These are phyloP conservation scores for Scarus forsteni DNA, from an alignment of 2,797 vertebrate species.

Conservation along the genomic window DNA sequence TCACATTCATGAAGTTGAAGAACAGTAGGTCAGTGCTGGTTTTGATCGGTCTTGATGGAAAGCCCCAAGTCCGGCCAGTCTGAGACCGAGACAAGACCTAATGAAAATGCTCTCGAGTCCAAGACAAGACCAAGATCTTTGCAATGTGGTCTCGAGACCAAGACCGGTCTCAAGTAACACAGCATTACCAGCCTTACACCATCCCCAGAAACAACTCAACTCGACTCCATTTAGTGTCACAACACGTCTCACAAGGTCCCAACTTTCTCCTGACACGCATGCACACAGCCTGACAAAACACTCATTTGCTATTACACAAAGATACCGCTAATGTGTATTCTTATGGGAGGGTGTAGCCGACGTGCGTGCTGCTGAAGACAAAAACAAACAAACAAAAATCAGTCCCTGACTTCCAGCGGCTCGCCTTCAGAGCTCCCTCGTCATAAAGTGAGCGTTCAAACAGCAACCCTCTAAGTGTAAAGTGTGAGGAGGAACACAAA, in stretches of 20 bases:
- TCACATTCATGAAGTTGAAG: too few species aligned
- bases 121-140: too few species aligned
- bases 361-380: conserved; percentile 34
- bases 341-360: conserved; percentile 44
- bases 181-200: neutral
- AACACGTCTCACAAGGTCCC: conserved; percentile 41
- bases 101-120: too few species aligned
- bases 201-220: conserved; percentile 24
- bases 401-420: conserved; percentile 58
- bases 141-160: too few species aligned
- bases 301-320: conserved; percentile 47
- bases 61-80: too few species aligned
- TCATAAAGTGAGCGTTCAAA: conserved; percentile 52
- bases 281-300: conserved; percentile 45
- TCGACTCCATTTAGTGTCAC: conserved; percentile 38
- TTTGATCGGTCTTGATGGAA: too few species aligned
- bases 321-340: conserved; percentile 39
- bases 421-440: conserved; percentile 48
- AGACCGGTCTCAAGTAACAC: too few species aligned
- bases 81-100: too few species aligned
- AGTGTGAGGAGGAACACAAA: conserved; percentile 12
- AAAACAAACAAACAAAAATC: conserved; percentile 60
- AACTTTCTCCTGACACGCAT: conserved; percentile 30
- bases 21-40: too few species aligned
- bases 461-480: conserved; percentile 34